Conservation (phyloP, 2,113 vertebrate genomes). For the Euleptes europaea region DNA sequence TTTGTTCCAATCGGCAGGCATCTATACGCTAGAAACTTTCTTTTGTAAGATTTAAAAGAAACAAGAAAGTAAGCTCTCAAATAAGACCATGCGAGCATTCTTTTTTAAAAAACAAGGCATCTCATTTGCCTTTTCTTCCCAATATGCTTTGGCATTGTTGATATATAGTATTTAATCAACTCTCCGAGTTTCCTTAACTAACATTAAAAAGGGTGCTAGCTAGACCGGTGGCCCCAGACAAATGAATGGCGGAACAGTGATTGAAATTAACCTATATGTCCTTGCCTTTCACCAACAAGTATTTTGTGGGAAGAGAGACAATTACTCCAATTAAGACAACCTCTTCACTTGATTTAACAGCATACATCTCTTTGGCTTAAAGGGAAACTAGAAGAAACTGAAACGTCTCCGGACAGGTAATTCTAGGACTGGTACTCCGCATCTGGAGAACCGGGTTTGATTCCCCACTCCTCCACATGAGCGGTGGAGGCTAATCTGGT, state of each 20-base stretch:
- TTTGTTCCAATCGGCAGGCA: conserved; percentile 36
- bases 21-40: conserved; percentile 27
- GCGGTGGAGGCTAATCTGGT: no score
- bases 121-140: background rate
- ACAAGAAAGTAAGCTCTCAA: background rate
- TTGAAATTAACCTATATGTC: background rate
- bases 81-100: background rate
- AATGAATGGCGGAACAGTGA: background rate
- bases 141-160: background rate
- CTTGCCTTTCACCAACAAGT: background rate
- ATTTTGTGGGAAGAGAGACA: background rate
- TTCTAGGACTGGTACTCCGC: background rate
- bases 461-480: no score
- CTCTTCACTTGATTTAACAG: background rate
- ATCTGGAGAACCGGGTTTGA: no score
- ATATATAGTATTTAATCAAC: background rate
- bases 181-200: background rate
- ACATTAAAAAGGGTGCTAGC: background rate
- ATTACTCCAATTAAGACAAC: background rate
- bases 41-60: conserved; percentile 30
- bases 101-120: background rate
- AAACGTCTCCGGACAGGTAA: background rate
- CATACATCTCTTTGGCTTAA: background rate
- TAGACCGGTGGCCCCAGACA: background rate
- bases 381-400: background rate